Conservation (phyloP, 2,888 invertebrate genomes). For the Caenorhabditis sp. region DNA sequence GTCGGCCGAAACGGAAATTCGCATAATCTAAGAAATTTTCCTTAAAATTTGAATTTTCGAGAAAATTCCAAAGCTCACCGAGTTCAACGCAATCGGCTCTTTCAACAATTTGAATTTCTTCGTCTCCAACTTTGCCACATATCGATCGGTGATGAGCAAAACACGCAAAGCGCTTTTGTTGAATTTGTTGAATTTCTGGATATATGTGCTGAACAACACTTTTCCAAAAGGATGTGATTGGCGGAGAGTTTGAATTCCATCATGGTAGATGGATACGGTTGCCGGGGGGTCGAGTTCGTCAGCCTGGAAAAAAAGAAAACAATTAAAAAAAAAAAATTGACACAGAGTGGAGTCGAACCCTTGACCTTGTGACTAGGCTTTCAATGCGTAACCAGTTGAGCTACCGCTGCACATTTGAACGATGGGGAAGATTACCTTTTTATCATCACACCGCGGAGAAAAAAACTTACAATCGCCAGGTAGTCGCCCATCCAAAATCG, state of each 20-base stretch:
- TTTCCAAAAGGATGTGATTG: constrained; percentile 51
- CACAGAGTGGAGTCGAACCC: too few relatives aligned
- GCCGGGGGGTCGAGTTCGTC: constrained; percentile 42
- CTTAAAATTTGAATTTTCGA: not conserved
- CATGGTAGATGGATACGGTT: constrained; percentile 39
- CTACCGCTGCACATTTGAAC: too few relatives aligned
- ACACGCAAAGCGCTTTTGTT: constrained; percentile 73
- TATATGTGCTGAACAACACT: constrained; percentile 58
- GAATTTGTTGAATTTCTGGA: constrained; percentile 72
- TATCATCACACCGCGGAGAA: too few relatives aligned
- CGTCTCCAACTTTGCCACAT: constrained; percentile 73
- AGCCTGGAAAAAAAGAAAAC: constrained; percentile 8
- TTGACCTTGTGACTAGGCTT: too few relatives aligned
- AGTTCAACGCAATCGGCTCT: constrained; percentile 66
- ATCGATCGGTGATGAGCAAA: constrained; percentile 73
- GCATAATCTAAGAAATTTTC: constrained; percentile 67
- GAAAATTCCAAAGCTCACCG: constrained; percentile 34
- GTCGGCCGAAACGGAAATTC: constrained; percentile 71
- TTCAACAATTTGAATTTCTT: constrained; percentile 73
- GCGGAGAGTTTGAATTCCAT: constrained; percentile 44
- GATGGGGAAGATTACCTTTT: too few relatives aligned
- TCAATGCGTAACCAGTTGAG: too few relatives aligned
- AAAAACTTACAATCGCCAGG: constrained; percentile 76
- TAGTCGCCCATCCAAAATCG: constrained; percentile 87
- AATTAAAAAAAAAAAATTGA: not conserved